Evolutionary conservation across 2,797 vertebrate species (phyloP).

Genomic region (Meriones psammophilus): DNA sequence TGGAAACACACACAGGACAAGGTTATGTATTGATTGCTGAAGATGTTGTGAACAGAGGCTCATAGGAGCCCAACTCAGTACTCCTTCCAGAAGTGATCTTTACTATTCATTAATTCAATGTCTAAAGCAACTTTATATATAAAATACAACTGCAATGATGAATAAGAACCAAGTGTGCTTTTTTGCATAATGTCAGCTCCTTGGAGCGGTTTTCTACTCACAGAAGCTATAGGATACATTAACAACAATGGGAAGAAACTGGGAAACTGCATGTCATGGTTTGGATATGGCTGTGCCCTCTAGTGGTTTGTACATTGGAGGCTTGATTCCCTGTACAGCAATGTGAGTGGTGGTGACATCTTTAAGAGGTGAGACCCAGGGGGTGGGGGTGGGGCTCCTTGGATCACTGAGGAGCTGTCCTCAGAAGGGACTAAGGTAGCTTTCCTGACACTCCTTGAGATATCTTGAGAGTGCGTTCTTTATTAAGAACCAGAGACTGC

Average conservation of each 20-base stretch:
- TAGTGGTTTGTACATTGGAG: not conserved
- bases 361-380: not conserved
- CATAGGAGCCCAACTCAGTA: not conserved
- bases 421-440: not conserved
- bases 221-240: not conserved
- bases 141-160: not conserved
- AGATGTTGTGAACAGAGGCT: constrained; percentile 7
- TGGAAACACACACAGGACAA: constrained; percentile 32
- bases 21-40: not conserved
- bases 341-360: not conserved
- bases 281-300: not conserved
- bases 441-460: not conserved
- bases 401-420: not conserved
- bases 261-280: not conserved
- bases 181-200: not conserved
- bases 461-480: not conserved
- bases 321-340: not conserved
- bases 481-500: not conserved
- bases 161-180: not conserved
- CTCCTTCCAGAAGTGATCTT: not conserved
- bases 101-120: not conserved
- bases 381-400: not conserved
- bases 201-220: constrained; percentile 20
- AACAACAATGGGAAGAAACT: not conserved
- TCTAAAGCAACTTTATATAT: not conserved